Evolutionary conservation across 2,797 vertebrate species (phyloP).

Genomic region (Mus spretus): DNA sequence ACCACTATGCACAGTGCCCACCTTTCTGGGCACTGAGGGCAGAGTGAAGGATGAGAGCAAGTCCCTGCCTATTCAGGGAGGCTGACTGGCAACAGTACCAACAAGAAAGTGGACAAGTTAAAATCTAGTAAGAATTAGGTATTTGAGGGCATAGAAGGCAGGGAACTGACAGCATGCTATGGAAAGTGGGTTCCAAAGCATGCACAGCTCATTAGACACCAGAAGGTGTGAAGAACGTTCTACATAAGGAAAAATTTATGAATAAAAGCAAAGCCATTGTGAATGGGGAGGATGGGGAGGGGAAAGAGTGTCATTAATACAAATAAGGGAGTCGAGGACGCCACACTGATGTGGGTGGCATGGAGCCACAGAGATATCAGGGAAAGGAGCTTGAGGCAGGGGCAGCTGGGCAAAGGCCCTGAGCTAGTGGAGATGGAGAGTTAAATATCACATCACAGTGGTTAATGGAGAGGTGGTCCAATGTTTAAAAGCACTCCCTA

Average conservation of each 20-base stretch:
- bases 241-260: not conserved
- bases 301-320: not conserved
- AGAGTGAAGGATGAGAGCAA: not conserved
- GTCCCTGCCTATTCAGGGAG: not conserved
- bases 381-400: not conserved
- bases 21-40: not conserved
- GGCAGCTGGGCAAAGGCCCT: not conserved
- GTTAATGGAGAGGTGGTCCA: not conserved
- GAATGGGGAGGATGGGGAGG: not conserved
- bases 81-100: not conserved
- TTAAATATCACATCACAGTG: not conserved
- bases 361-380: not conserved
- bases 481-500: not conserved
- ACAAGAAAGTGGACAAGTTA: not conserved
- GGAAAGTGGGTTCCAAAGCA: conserved; percentile 38
- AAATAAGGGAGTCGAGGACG: fast-evolving
- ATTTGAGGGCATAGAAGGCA: not conserved
- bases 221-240: not conserved
- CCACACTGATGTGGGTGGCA: not conserved
- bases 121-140: not conserved
- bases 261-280: not conserved
- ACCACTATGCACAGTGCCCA: not conserved
- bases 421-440: not conserved
- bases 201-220: not conserved
- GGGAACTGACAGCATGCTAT: not conserved